Base-by-base conservation (phyloP, 2,888 invertebrate species). In the Odontocolon sp. region DNA sequence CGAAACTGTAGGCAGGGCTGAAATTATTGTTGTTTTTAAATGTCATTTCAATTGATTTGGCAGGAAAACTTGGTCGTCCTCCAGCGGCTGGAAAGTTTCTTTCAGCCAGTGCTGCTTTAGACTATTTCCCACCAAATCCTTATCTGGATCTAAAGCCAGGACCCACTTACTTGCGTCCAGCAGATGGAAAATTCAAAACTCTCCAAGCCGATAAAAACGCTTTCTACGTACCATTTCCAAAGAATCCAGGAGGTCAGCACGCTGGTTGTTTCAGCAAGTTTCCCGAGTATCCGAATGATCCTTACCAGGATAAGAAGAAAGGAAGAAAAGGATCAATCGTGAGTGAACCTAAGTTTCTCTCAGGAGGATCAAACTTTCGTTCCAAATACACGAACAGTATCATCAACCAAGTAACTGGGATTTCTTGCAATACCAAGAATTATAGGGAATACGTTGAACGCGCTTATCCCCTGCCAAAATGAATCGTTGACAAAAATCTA, bases 241-340 rank as follows among this genome's bases (percentile, higher is more conserved):
- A 86, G 64, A 78, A 89, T 82, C 85, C 84, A 18, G 89, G 89
- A 1, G 91, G 91, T 26, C 87, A 84, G 70, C 87, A 91, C 66
- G 89, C 83, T 5, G 91, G 91, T 3, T 88, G 91, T 69, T 91
- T 92, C 79, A 75, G 80, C 42, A 87, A 87, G 78, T 91, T 87
- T 74, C 91, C 91, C 0, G 71, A 66, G 33, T 87, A 89, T 76
- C 73, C 78, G 23, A 79, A 80, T 40, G 83, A 85, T 4, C 86
- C 84, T 28, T 86, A 87, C 57, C 57, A 67, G 21, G 68, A 68
- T 33, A 21, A 42, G 33, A 56, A 40, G 42, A 36, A 23, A 16
- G 5, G 74, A 8, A n/a, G 45, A 8, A 69, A 57, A 18, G 26
- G 23, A 1, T 14, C 14, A n/a, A 23, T 16, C 18, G 1, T 47